Conservation (phyloP, 2,888 invertebrate genomes). For the Pachliopta kotzebuea region DNA sequence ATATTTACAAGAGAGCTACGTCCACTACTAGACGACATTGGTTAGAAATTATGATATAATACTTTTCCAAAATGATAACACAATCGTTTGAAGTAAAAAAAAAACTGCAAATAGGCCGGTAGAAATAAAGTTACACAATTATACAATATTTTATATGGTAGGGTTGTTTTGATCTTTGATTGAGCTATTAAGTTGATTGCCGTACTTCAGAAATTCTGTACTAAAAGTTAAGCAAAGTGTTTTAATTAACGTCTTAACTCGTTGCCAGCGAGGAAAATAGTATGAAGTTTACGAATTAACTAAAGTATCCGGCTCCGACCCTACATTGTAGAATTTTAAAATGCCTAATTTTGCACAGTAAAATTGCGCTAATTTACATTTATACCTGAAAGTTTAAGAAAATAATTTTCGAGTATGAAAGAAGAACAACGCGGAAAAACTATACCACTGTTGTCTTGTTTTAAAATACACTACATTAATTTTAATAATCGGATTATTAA, state of each 20-base stretch:
- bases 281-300: constrained; percentile 76
- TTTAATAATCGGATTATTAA: too few relatives aligned
- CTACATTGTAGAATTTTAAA: constrained; percentile 34
- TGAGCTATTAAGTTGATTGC: constrained; percentile 75
- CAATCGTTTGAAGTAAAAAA: background rate
- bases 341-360: constrained; percentile 29
- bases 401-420: constrained; percentile 13
- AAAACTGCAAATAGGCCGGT: constrained; percentile 35
- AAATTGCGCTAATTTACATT: constrained; percentile 25
- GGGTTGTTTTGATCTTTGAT: constrained; percentile 76
- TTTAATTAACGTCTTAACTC: constrained; percentile 77
- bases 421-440: background rate
- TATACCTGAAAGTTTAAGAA: constrained; percentile 21
- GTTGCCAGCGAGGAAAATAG: constrained; percentile 62
- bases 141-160: constrained; percentile 65
- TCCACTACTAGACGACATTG: too few relatives aligned
- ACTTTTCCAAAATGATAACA: too few relatives aligned
- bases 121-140: constrained; percentile 49
- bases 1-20: too few relatives aligned
- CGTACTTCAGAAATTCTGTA: constrained; percentile 75
- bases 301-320: constrained; percentile 60
- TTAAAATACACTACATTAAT: background rate
- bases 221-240: constrained; percentile 75
- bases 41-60: too few relatives aligned
- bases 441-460: background rate